phyloP scores from a whole-genome alignment of 2,113 vertebrate species.

The Nothocercus julius region DNA sequence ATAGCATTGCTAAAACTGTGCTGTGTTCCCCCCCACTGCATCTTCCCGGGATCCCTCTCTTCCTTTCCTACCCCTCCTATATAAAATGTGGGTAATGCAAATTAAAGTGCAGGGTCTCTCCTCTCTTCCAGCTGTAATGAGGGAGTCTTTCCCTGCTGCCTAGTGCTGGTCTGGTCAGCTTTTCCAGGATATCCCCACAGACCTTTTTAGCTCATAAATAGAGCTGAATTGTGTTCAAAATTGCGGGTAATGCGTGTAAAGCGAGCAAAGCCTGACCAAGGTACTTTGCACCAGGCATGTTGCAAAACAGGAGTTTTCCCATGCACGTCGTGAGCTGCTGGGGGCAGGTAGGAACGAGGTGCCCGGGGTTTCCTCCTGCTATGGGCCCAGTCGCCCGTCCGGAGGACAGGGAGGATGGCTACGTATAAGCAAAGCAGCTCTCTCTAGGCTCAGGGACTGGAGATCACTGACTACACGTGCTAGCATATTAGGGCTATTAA shows the following conservation, averaged over 20 bases:
- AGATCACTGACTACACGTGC: neutral
- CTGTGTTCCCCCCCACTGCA: neutral
- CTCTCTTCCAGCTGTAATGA: neutral
- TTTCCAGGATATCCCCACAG: neutral
- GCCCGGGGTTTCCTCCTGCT: no score
- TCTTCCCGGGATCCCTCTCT: neutral
- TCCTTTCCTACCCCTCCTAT: neutral
- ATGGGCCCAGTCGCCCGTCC: no score
- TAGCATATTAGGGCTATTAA: neutral
- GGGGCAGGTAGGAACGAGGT: neutral
- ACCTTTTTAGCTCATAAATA: neutral
- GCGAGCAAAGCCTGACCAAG: neutral
- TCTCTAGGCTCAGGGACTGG: neutral
- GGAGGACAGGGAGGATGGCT: accelerated
- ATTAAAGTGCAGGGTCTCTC: neutral
- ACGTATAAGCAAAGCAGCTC: neutral
- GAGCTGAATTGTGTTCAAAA: neutral
- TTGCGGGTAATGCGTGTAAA: neutral
- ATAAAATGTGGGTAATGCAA: neutral
- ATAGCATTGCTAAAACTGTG: neutral
- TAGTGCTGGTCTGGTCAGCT: neutral
- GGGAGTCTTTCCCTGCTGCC: neutral
- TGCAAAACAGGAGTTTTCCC: neutral
- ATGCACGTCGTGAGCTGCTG: no score
- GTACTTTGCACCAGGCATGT: neutral